Base-by-base conservation (phyloP, 2,888 invertebrate genomes). In the Cyclophora albipunctata region DNA sequence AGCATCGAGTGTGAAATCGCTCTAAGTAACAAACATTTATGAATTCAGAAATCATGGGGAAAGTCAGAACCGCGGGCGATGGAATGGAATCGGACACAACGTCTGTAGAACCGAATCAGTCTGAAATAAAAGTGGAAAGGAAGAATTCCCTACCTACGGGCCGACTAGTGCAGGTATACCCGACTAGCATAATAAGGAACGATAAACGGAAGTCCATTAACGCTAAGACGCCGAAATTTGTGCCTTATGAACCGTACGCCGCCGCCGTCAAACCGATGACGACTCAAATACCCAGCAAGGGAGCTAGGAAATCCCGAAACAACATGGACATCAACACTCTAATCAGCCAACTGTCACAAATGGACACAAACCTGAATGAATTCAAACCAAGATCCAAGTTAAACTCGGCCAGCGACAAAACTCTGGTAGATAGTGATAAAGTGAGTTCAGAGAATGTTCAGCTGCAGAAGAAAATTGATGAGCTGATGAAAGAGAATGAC, bases 211-310 rank as follows among this genome's bases (percentile, higher is more conserved):
- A 87, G 46, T 84, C 88, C 43, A 84, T 85, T 55, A 79, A 90
- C 47, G 78, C 91, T 6, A 93, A 92, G 66, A 93, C 93, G 60
- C 95, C 96, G 0, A 96, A 94, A 71, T 96, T 96, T 77, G 91
- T 97, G 40, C 96, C 96, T 0, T 96, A 95, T 63, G 96, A 97
- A 70, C 96, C 96, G 0, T 96, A 96, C 70, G 93, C 95, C 68
- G 95, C 93, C 7, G 96, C 96, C 47, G 93, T 95, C 0, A 94
- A 93, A 69, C 94, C 95, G 4, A 94, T 96, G 55, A 86, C 93
- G 33, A 91, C 93, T 0, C 78, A 79, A 55, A 75, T 87, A 55
- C 78, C 81, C 47, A 67, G 71, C 33, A 84, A 81, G 68, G 71
- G 74, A n/a, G 62, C 67, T n/a, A 83, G 81, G 59, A 83, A 79